Percentiles rank a stretch among this genome's conserved stretches.
phyloP scores from a whole-genome alignment of 2,888 invertebrate species.

The Lypha dubia region DNA sequence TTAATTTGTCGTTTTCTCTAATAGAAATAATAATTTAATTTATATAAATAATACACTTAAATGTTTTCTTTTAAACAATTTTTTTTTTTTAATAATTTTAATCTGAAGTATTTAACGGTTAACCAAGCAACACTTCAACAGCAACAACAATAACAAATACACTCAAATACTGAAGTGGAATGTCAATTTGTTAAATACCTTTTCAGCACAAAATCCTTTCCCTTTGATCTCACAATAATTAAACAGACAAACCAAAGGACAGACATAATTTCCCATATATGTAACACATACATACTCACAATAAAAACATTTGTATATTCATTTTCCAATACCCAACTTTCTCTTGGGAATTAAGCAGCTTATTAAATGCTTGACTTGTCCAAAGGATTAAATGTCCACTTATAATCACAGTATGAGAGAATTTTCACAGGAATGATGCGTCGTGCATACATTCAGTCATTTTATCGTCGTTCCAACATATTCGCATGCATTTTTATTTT shows the following conservation, averaged over 20 bases:
- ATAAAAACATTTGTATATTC: neutral
- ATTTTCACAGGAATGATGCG: constrained; percentile 10
- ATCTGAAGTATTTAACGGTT: constrained; percentile 74
- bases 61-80: neutral
- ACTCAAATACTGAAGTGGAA: constrained; percentile 41
- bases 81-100: neutral
- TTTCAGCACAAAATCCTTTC: constrained; percentile 1
- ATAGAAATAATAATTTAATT: no score
- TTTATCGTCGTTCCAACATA: neutral
- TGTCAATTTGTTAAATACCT: constrained; percentile 53
- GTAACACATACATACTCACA: constrained; percentile 4
- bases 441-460: neutral
- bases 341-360: constrained; percentile 79
- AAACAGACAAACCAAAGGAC: neutral
- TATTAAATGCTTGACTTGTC: constrained; percentile 77
- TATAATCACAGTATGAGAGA: neutral
- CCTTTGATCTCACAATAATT: constrained; percentile 53
- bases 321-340: constrained; percentile 8
- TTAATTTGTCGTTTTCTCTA: no score
- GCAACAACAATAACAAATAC: no score
- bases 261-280: constrained; percentile 1
- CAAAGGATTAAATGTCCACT: constrained; percentile 58
- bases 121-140: constrained; percentile 79
- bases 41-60: no score
- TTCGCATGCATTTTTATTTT: constrained; percentile 5